These are phyloP conservation scores for Archivesica marissinica DNA, from an alignment of 1,140 invertebrate species.

Conservation along the genomic window DNA sequence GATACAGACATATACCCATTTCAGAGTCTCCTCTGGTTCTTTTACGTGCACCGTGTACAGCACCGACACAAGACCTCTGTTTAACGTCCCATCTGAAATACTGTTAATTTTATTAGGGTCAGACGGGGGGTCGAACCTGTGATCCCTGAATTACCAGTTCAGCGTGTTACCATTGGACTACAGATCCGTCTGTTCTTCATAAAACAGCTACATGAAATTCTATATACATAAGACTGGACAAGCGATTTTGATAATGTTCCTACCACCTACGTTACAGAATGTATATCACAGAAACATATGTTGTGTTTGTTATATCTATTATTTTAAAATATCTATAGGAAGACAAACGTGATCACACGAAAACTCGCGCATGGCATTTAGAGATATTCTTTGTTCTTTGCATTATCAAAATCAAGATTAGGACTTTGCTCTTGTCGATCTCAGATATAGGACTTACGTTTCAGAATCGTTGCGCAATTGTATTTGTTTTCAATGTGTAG, in stretches of 20 bases:
- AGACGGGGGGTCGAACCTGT: too few species aligned
- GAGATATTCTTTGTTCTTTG: constrained; percentile 33
- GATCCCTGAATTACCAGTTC: too few species aligned
- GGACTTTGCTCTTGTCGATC: constrained; percentile 17
- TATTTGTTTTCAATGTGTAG: constrained; percentile 39
- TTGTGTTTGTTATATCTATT: constrained; percentile 33
- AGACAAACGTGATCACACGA: background rate
- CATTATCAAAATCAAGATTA: constrained; percentile 42
- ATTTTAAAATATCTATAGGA: background rate
- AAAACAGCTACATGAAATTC: background rate
- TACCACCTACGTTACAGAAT: background rate
- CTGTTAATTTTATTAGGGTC: too few species aligned
- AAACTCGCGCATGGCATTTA: constrained; percentile 14
- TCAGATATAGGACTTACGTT: constrained; percentile 19
- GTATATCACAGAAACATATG: background rate
- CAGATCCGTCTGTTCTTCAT: too few species aligned
- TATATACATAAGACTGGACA: background rate
- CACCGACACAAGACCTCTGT: too few species aligned
- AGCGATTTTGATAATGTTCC: background rate
- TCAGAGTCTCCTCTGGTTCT: too few species aligned
- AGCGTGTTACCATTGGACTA: too few species aligned
- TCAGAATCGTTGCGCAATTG: constrained; percentile 18
- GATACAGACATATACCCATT: too few species aligned
- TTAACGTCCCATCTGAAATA: too few species aligned
- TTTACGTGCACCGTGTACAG: too few species aligned